phyloP scores from a whole-genome alignment of 2,113 vertebrate genomes.

The Phaethon lepturus region DNA sequence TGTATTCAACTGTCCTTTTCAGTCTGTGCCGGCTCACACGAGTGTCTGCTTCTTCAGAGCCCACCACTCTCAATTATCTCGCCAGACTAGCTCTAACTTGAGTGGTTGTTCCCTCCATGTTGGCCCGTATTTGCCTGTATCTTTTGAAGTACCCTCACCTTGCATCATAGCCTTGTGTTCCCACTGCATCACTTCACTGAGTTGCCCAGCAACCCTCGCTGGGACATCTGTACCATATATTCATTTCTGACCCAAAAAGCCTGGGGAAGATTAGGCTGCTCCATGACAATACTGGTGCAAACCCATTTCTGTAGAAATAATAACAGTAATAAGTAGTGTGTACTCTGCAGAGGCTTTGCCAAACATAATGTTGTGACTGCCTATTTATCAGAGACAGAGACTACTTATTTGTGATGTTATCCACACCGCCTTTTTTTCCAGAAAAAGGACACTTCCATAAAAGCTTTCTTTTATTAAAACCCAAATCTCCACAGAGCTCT shows the following conservation, averaged over 20 bases:
- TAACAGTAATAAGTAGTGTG: neutral
- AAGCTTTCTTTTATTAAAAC: constrained; percentile 5
- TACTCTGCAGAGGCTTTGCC: neutral
- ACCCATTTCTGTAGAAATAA: neutral
- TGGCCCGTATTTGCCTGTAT: neutral
- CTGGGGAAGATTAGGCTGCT: neutral
- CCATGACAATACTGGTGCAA: neutral
- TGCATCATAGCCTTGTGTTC: neutral
- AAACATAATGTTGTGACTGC: neutral
- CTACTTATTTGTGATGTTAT: constrained; percentile 7
- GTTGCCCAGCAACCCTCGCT: neutral
- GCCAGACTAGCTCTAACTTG: neutral
- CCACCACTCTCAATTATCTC: neutral
- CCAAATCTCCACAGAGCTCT: neutral
- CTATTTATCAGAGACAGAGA: neutral
- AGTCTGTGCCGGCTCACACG: neutral
- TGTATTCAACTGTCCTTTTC: neutral
- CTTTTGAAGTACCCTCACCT: neutral
- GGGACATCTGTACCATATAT: neutral
- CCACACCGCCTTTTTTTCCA: neutral
- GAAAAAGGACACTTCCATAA: neutral
- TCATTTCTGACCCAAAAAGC: neutral
- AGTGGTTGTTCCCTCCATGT: neutral
- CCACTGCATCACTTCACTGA: neutral
- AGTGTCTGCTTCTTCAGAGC: neutral